A percentile compares a stretch with the other conserved stretches of the same genome.
These are phyloP conservation scores for Andricus grossulariae DNA, from an alignment of 1,140 invertebrate genomes.

Conservation along the genomic window DNA sequence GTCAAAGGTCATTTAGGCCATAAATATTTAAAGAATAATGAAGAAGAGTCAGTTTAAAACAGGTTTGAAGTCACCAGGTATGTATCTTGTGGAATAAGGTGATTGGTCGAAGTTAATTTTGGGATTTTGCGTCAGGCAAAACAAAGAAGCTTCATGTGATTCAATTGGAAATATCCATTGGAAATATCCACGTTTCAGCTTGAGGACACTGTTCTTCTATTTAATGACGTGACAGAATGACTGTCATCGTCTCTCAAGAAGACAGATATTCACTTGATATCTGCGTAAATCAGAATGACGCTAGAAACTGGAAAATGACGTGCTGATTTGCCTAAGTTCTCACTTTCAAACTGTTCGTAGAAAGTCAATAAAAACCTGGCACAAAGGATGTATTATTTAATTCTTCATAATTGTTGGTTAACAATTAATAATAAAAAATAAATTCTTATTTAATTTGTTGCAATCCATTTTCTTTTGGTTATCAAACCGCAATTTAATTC, in stretches of 20 bases:
- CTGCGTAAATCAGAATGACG: not conserved
- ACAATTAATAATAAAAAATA: no score
- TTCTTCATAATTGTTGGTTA: no score
- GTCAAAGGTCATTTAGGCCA: slow-evolving; percentile 5
- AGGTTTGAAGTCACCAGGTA: not conserved
- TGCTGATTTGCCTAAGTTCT: no score
- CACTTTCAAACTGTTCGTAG: no score
- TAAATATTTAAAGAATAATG: slow-evolving; percentile 6
- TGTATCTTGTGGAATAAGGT: not conserved
- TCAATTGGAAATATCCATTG: not conserved
- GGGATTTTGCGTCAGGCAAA: not conserved
- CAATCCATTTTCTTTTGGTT: no score
- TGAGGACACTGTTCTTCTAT: not conserved
- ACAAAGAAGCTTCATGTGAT: not conserved
- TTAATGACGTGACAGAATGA: not conserved
- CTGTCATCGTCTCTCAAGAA: not conserved
- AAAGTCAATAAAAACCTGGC: no score
- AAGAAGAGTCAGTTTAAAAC: not conserved
- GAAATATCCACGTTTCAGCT: not conserved
- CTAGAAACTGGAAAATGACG: no score
- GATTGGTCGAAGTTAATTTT: not conserved
- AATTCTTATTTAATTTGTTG: no score
- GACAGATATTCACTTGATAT: not conserved
- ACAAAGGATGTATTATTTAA: no score
- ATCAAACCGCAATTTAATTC: no score